These are phyloP conservation scores for Nycteola revayana DNA, from an alignment of 2,888 invertebrate species.

Conservation along the genomic window DNA sequence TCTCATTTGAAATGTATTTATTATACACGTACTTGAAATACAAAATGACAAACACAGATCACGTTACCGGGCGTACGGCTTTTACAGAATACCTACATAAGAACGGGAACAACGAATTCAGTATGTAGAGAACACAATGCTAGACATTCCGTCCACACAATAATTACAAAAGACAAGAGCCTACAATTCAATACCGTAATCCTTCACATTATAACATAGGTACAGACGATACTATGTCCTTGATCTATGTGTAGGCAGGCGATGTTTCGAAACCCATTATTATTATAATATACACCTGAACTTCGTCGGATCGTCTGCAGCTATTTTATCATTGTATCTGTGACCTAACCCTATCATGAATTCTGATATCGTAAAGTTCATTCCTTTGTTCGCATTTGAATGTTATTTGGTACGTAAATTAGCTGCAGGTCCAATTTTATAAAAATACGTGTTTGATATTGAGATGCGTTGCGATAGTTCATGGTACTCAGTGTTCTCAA, in stretches of 20 bases:
- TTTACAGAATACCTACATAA: no score
- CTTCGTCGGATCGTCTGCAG: constrained; percentile 49
- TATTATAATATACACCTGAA: constrained; percentile 53
- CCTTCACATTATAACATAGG: constrained; percentile 54
- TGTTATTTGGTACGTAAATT: constrained; percentile 20
- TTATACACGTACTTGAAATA: no score
- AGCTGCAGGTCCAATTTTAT: constrained; percentile 11
- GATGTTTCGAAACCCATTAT: constrained; percentile 65
- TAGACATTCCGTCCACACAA: constrained; percentile 12
- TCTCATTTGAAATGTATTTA: no score
- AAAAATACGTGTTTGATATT: constrained; percentile 23
- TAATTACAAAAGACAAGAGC: constrained; percentile 28
- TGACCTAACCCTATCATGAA: constrained; percentile 41
- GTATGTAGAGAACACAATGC: constrained; percentile 14
- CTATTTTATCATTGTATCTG: constrained; percentile 44
- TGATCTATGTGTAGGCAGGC: constrained; percentile 67
- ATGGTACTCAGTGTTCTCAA: constrained; percentile 18
- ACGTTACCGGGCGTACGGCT: no score
- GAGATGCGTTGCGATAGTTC: constrained; percentile 6
- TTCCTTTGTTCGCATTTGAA: constrained; percentile 33
- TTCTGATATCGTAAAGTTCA: constrained; percentile 34
- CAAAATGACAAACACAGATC: no score
- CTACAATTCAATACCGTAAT: constrained; percentile 50
- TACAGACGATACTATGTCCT: constrained; percentile 60
- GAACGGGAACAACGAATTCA: constrained; percentile 4